Conservation (phyloP, 2,113 vertebrate species). For the Nematolebias whitei region DNA sequence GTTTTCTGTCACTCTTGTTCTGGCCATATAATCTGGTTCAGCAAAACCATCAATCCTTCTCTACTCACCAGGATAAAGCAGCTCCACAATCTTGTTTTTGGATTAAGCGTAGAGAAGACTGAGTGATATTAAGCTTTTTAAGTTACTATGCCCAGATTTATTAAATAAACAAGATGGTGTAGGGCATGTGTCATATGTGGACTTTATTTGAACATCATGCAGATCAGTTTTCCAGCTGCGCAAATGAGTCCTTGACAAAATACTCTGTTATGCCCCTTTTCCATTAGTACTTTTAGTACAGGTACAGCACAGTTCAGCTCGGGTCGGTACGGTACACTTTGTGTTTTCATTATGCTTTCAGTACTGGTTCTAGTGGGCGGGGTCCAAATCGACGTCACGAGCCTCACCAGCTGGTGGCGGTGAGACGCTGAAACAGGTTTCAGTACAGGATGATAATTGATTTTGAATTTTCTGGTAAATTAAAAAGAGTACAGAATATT, state of each 20-base stretch:
- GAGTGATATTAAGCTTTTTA: constrained; percentile 22
- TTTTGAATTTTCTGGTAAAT: too few relatives aligned
- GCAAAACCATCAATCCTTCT: constrained; percentile 67
- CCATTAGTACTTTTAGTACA: too few relatives aligned
- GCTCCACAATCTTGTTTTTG: constrained; percentile 53
- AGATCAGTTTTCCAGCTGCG: constrained; percentile 46
- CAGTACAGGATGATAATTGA: too few relatives aligned
- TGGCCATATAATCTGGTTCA: constrained; percentile 70
- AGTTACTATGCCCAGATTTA: constrained; percentile 5
- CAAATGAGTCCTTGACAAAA: constrained; percentile 58
- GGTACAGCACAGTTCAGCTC: too few relatives aligned
- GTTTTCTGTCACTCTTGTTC: constrained; percentile 53
- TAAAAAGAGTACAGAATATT: too few relatives aligned
- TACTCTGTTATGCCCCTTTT: too few relatives aligned
- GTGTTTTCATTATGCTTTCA: too few relatives aligned
- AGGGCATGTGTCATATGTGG: constrained; percentile 53
- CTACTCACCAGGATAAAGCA: constrained; percentile 36
- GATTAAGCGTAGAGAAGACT: constrained; percentile 43
- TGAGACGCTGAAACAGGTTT: too few relatives aligned
- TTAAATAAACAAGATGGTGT: constrained; percentile 3
- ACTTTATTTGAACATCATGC: constrained; percentile 61
- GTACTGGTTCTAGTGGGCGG: too few relatives aligned
- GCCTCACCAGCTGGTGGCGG: too few relatives aligned
- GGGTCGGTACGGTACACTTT: too few relatives aligned
- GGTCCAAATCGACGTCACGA: too few relatives aligned